Base-by-base conservation (phyloP, 2,888 invertebrate species). In the Polydrusus pterygomalis region DNA sequence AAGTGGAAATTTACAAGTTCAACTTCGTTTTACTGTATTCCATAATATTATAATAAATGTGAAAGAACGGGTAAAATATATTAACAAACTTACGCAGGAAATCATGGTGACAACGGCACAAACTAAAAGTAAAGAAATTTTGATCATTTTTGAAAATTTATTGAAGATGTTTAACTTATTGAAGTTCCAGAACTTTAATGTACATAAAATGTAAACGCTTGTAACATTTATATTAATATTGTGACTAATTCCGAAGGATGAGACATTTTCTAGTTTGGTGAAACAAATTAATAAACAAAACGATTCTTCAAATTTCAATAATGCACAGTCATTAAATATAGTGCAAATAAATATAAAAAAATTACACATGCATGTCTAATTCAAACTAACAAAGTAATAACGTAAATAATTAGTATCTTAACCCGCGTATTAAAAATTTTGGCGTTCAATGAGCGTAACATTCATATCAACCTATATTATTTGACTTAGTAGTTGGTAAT, bases 351-450 rank as follows among this genome's bases (percentile, higher is more conserved):
- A 18, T 1, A 54, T 13, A 54, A 25, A 13, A 11, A 43, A 43
- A n/a, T 43, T 2, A 43, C 43, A 43, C n/a, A 56, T n/a, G 30
- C 30, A 30, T 56, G 56, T 30, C 13, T 56, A 25, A 30, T 56
- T 30, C 56, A 7, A 56, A 18, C n/a, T 56, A 51, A 49, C 47
- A 49, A 49, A 20, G 51, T 51, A 9, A 25, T 51, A 9, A 51
- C 18, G 11, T 51, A 56, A 5, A n/a, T 56, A 56, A 56, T 56
- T 30, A 56, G 5, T 56, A n/a, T 20, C 13, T 18, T n/a, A 56
- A 25, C 13, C 25, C 13, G 3, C 13, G 0, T 30, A 30, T 30
- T 56, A 5, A n/a, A n/a, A n/a, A 9, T 30, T 56, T 56, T 11
- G 56, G 30, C 11, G 30, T 30, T 25, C n/a, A 30, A 56, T 30